phyloP scores from a whole-genome alignment of 2,888 invertebrate species.

The Cremastobaeus sp. region DNA sequence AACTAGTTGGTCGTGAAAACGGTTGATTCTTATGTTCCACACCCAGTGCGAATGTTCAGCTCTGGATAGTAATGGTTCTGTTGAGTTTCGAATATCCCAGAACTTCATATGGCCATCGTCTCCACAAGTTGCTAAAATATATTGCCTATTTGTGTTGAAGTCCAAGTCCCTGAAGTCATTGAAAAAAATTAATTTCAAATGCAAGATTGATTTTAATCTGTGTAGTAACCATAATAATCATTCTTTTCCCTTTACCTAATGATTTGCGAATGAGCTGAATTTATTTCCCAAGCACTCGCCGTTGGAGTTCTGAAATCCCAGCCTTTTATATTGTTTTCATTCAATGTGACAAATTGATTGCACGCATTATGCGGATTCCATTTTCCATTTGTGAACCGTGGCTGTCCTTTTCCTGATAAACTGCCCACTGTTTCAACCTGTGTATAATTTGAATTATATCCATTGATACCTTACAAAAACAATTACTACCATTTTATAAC shows the following conservation, averaged over 20 bases:
- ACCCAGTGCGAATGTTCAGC: conserved; percentile 95
- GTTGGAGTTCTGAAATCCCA: conserved; percentile 90
- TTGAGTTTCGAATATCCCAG: conserved; percentile 94
- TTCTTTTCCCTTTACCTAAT: conserved; percentile 79
- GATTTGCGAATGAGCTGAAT: conserved; percentile 92
- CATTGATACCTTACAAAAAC: no score
- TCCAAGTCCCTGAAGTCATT: conserved; percentile 90
- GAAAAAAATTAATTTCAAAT: no score
- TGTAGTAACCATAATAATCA: background rate
- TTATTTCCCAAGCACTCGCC: conserved; percentile 89
- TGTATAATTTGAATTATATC: no score
- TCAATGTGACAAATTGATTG: conserved; percentile 90
- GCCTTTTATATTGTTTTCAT: conserved; percentile 91
- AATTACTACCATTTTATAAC: no score
- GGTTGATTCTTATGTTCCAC: conserved; percentile 96
- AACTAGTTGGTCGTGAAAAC: conserved; percentile 97
- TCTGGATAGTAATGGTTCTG: conserved; percentile 87
- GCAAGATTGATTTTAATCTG: background rate
- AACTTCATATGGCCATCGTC: conserved; percentile 97
- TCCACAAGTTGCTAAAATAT: conserved; percentile 94
- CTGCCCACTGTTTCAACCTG: conserved; percentile 73
- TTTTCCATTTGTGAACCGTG: conserved; percentile 90
- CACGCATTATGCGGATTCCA: conserved; percentile 98
- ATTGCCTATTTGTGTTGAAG: conserved; percentile 98
- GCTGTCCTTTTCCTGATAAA: conserved; percentile 85